Evolutionary conservation across 2,113 vertebrate species (phyloP), one percentile per base, ranked within the genome.

Genomic region (Nyctereutes procyonoides): DNA sequence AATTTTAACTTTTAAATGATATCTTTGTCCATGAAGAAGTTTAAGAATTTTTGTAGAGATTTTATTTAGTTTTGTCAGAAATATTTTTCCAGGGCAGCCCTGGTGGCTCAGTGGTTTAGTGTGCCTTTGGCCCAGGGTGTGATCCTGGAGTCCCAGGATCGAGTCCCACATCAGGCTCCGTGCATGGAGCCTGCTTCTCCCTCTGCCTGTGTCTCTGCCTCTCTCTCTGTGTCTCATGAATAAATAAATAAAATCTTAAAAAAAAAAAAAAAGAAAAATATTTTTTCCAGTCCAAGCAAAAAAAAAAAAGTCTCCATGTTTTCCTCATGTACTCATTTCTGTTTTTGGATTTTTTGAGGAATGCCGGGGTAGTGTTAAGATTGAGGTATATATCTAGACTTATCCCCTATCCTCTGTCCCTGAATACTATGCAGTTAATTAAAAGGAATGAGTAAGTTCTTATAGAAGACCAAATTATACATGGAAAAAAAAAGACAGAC

Each of bases 1-100:
- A 67, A 67, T 67, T 67, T 84, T 92, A 74, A 90, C 60, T 89
- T 89, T 80, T 62, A 48, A 77, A 73, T 80, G 20, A 62, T 83
- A 69, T 83, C 20, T 73, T 55, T 87, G 14, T 85, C 11, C 20
- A 60, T 73, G 28, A 20, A 71, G 9, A 69, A 89, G 53, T 84
- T n/a, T 32, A 0, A 55, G 83, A 96, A 92, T 13, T 11, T 32
- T 38, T 38, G 4, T 76, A 43, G 20, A 67, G 26, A 88, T 84
- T 89, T 83, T 58, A 82, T 35, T 58, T 93, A 62, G 14, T 84
- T 96, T 89, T 87, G 63, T 74, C 89, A 79, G 38, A 86, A 79
- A 91, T 15, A 8, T 77, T 84, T 77, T 3, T 43, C 43, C 43
- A 43, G 43, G 43, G 43, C 43, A 43, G 43, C 43, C 43, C 43